Base-by-base conservation (phyloP, 2,113 vertebrate genomes). In the Zosterops pallidus region DNA sequence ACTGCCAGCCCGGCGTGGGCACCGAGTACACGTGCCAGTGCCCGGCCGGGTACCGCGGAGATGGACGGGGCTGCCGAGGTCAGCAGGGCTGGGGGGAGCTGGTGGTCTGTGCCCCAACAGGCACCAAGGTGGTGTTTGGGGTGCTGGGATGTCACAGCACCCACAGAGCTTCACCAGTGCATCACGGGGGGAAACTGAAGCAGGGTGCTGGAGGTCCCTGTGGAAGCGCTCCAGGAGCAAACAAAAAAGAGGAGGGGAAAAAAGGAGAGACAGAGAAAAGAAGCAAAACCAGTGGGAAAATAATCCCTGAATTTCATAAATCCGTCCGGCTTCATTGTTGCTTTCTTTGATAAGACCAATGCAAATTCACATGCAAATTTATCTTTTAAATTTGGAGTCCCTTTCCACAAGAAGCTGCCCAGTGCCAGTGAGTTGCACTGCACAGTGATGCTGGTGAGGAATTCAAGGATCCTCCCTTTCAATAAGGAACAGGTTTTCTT, bases 61-160 rank as follows among this genome's bases (percentile, higher is more conserved):
- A 99, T 0, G 99, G 99, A 74, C 97, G 90, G 90, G 98, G 98
- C 82, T 99, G 99, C 68, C 96, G 74, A 26, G 99, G 99, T 99
- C 97, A 98, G 98, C 5, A 1, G 80, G 70, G 60, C 49, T 3
- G 29, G 24, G 25, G 12, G 9, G 12, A 7, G 1, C 35, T 3
- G 12, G 3, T 9, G 50, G 2, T 25, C 74, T 4, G 2, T 33
- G 23, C 49, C 31, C 22, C 8, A 0, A 4, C 12, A 7, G 56
- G 19, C 19, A 57, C 47, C 9, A 0, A 4, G 6, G 21, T 53
- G 55, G 13, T 4, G 0, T 68, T 49, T 72, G 63, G 53, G 81
- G 1, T 31, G 39, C 28, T 39, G 75, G 67, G 29, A 28, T 1
- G 14, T 56, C 5, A 4, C 41, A 9, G 72, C 57, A 12, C 42